A percentile compares a stretch with the other conserved stretches of the same genome.
phyloP scores from a whole-genome alignment of 53 echinoderm and acorn worm species.

The Echinometra lucunter region DNA sequence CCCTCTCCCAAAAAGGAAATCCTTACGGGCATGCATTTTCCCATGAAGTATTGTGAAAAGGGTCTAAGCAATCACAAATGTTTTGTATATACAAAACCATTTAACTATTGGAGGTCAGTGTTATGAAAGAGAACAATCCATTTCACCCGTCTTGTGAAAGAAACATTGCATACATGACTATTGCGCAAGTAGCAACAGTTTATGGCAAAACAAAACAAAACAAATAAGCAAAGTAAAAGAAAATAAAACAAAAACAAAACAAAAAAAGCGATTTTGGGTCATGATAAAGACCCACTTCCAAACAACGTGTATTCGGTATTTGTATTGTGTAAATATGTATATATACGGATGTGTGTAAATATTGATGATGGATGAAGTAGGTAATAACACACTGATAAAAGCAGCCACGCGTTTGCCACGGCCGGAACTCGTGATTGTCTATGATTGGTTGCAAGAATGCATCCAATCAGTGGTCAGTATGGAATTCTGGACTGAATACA shows the following conservation, averaged over 20 bases:
- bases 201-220: too few species aligned
- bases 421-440: not conserved
- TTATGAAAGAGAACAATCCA: too few species aligned
- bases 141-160: not conserved
- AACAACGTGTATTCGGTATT: too few species aligned
- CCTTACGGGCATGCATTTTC: too few species aligned
- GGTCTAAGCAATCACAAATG: too few species aligned
- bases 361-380: not conserved
- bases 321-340: slow-evolving; percentile 7
- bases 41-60: too few species aligned
- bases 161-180: not conserved
- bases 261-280: not conserved
- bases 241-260: not conserved
- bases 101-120: too few species aligned
- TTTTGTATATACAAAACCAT: too few species aligned
- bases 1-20: too few species aligned
- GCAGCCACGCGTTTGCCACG: slow-evolving; percentile 1
- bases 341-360: not conserved
- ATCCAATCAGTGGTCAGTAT: not conserved
- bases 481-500: not conserved
- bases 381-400: not conserved
- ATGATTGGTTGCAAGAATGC: not conserved
- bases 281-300: not conserved
- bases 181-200: not conserved
- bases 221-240: too few species aligned